Base-by-base conservation (phyloP, 2,113 vertebrate species). In the Tetrao urogallus region DNA sequence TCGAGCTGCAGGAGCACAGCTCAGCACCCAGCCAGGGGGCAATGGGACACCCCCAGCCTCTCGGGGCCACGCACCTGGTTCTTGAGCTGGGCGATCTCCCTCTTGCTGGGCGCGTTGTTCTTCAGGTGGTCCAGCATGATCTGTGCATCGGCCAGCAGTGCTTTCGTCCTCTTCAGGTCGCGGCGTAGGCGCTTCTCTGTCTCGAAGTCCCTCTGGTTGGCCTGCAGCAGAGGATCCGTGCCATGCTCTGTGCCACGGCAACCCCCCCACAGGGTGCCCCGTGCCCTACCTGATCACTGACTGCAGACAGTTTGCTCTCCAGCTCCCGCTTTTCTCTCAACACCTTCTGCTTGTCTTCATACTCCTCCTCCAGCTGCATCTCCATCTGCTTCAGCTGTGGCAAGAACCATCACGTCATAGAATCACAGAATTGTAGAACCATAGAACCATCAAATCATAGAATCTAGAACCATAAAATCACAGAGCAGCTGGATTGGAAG, bases 111-210 rank as follows among this genome's bases (percentile, higher is more conserved):
- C 0, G 99, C 99, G 0, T 98, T 99, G 98, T 99, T 99, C 96
- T 99, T 99, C 78, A 99, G 98, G 98, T 99, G 99, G 95, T 99
- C 99, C 96, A 99, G 97, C 99, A 99, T 99, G 97, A 99, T 99
- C 97, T 99, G 99, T 1, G 99, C 99, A 0, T 99, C 99, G 0
- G 98, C 99, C 89, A 99, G 94, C 90, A 99, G 98, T 1, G 99
- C 99, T 90, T 99, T 99, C 6, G 99, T 99, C 93, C 99, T 98
- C 96, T 99, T 99, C 95, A 99, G 98, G 92, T 99, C 99, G 80
- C 99, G 99, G 91, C 98, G 98, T 81, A 99, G 97, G 42, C 99
- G 98, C 83, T 99, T 99, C 96, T 99, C 99, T 0, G 98, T 98
- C 91, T 99, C 99, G 0, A 99, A 96, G 93, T 99, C 99, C 64